Base-by-base conservation (phyloP, 2,797 vertebrate species). In the Chanos chanos region DNA sequence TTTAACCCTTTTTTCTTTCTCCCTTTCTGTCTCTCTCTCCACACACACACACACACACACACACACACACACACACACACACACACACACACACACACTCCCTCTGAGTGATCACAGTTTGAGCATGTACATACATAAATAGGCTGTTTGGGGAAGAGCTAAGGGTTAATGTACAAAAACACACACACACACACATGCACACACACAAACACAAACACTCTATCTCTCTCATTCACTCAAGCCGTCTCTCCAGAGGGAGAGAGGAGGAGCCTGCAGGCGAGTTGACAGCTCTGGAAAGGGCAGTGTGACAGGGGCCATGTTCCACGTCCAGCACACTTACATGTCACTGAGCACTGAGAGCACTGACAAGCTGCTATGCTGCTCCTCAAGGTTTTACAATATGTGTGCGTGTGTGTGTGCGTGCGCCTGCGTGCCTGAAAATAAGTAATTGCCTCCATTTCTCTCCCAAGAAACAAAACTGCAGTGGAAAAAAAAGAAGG, bases 301-400 rank as follows among this genome's bases (percentile, higher is more conserved):
- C 81, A 85, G 70, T 60, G 66, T 81, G 81, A 83, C 74, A 85
- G 80, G 85, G 74, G 81, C 70, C 81, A 80, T 62, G 72, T 61
- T 74, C 57, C 47, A 53, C 60, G 62, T 74, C 74, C 77, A 68
- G 65, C 62, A 70, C 59, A 54, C 66, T 58, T 67, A 70, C 66
- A 71, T 65, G 64, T 57, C 59, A 73, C 39, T 63, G 63, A 44
- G 63, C 68, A 82, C 73, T 81, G 70, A 80, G 72, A 73, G 50
- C 68, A 59, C 66, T 69, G 70, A 68, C 71, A 77, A 77, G 62
- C 68, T 54, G 61, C 13, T 53, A 70, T 45, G 2, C 59, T 34
- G 51, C 54, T 66, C 65, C 58, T 65, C 10, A 66, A 80, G 52
- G 75, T 75, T 69, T 72, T 27, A 15, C 47, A 28, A 52, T 55